Evolutionary conservation across 2,113 vertebrate species (phyloP).

Genomic region (Gymnocephalus cernua): DNA sequence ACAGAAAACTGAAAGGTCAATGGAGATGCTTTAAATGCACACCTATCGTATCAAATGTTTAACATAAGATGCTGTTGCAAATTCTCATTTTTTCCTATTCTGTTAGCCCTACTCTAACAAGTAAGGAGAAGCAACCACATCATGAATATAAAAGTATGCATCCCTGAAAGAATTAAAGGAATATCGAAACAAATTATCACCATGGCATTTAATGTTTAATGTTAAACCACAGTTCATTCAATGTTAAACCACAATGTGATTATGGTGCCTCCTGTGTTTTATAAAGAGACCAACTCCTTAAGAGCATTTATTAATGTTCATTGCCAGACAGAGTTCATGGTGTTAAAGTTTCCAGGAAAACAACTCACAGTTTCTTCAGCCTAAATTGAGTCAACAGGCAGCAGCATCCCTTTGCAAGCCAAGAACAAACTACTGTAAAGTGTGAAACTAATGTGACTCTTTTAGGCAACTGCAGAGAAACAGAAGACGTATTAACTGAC

Average conservation of each 20-base stretch:
- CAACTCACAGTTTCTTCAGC: constrained; percentile 84
- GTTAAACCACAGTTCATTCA: constrained; percentile 35
- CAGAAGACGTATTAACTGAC: constrained; percentile 9
- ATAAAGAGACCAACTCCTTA: constrained; percentile 86
- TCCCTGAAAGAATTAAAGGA: background rate
- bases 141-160: background rate
- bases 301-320: constrained; percentile 90
- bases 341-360: constrained; percentile 85
- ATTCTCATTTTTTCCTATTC: background rate
- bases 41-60: background rate
- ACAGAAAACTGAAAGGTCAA: too few species aligned
- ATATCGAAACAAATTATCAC: background rate
- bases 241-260: constrained; percentile 44
- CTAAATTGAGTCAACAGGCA: constrained; percentile 86
- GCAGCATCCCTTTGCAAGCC: constrained; percentile 73
- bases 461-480: constrained; percentile 82
- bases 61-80: background rate
- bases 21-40: background rate
- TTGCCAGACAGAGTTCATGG: constrained; percentile 87
- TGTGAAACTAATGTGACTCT: constrained; percentile 66
- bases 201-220: background rate
- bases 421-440: constrained; percentile 82
- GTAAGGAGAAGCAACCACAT: background rate
- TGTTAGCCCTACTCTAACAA: background rate
- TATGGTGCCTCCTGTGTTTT: constrained; percentile 78